Conservation (phyloP, 2,797 vertebrate species). For the Eidolon dupreanum region DNA sequence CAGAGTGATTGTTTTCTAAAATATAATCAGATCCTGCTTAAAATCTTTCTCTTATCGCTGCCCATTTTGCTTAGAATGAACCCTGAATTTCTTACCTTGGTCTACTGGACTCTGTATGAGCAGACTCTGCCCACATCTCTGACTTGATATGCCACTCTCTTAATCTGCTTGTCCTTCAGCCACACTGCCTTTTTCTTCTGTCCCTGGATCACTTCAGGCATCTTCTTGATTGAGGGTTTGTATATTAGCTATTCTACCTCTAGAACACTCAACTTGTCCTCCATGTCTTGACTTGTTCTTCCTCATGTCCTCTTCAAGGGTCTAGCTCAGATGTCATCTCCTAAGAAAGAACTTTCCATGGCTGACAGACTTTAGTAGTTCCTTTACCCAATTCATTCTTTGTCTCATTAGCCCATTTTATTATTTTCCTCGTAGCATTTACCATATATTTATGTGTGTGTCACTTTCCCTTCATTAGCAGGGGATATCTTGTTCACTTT, state of each 20-base stretch:
- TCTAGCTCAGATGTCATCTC: background rate
- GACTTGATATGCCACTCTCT: background rate
- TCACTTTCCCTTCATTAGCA: background rate
- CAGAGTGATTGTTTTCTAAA: constrained; percentile 32
- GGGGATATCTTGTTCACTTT: background rate
- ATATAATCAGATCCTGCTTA: background rate
- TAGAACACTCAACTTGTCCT: background rate
- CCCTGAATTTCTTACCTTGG: background rate
- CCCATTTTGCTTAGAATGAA: background rate
- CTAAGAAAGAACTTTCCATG: background rate
- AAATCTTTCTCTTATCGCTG: background rate
- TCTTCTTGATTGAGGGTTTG: background rate
- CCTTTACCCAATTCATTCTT: background rate
- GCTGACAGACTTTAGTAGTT: background rate
- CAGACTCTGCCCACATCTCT: background rate
- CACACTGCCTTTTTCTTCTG: background rate
- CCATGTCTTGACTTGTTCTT: background rate
- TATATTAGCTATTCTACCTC: background rate
- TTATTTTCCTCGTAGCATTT: background rate
- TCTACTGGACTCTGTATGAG: background rate
- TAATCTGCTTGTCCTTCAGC: background rate
- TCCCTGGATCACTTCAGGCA: background rate
- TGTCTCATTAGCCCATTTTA: background rate
- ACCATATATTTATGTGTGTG: background rate
- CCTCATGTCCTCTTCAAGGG: background rate